Evolutionary conservation across 2,797 vertebrate species (phyloP).

Genomic region (Oryzias dopingdopingensis): DNA sequence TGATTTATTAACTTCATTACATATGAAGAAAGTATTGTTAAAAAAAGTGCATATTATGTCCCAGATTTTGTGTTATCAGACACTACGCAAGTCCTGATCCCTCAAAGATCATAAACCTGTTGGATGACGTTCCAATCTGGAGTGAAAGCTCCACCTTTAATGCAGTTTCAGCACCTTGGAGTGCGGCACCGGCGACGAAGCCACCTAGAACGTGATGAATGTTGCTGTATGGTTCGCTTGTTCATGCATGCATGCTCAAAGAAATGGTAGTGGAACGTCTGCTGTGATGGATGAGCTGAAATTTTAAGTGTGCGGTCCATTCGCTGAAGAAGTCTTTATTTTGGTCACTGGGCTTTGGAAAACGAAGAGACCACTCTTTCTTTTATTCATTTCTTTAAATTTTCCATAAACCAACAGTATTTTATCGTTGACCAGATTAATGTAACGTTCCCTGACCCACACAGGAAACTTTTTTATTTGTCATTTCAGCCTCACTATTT

Average conservation of each 20-base stretch:
- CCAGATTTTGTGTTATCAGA: constrained; percentile 17
- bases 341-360: constrained; percentile 20
- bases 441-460: no score
- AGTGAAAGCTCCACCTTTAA: constrained; percentile 32
- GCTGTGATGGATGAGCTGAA: constrained; percentile 68
- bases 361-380: constrained; percentile 18
- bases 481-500: no score
- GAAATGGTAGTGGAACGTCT: constrained; percentile 30
- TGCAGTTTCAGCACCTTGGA: constrained; percentile 38
- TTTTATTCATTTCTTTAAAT: not conserved
- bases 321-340: constrained; percentile 60
- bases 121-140: constrained; percentile 35
- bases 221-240: constrained; percentile 28
- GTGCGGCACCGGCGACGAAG: constrained; percentile 16
- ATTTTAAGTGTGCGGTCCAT: constrained; percentile 51
- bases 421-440: no score
- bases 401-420: no score
- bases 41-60: not conserved
- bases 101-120: constrained; percentile 20
- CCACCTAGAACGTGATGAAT: constrained; percentile 59
- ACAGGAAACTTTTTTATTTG: no score
- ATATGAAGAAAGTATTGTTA: no score
- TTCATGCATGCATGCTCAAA: constrained; percentile 59
- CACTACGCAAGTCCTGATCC: constrained; percentile 14
- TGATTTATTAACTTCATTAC: no score